Conservation (phyloP, 2,797 vertebrate species). For the Esox masquinongy region DNA sequence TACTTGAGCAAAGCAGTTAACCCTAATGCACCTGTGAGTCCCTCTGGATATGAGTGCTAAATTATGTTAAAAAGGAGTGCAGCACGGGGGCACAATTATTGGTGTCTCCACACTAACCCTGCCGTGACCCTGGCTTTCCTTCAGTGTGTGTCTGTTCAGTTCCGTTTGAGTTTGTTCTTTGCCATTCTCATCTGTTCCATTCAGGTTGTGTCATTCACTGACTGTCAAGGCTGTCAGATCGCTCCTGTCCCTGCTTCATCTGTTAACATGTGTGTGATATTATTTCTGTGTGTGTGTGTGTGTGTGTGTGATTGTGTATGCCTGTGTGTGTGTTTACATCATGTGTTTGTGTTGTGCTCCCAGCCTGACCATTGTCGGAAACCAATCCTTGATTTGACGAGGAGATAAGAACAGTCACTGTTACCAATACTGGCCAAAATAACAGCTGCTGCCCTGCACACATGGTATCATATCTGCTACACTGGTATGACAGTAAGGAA, state of each 20-base stretch:
- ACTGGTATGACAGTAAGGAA: not conserved
- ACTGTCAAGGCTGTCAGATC: not conserved
- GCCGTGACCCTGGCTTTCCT: slow-evolving; percentile 15
- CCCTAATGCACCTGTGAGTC: no score
- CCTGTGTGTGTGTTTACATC: slow-evolving; percentile 11
- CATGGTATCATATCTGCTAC: slow-evolving; percentile 23
- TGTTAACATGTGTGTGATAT: not conserved
- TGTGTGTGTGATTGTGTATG: not conserved
- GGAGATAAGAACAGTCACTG: slow-evolving; percentile 56
- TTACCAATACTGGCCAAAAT: slow-evolving; percentile 48
- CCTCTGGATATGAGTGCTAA: no score
- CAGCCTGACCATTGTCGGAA: slow-evolving; percentile 56
- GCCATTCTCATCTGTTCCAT: slow-evolving; percentile 3
- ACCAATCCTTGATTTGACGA: slow-evolving; percentile 68
- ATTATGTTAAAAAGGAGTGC: slow-evolving; percentile 47
- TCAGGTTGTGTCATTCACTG: slow-evolving; percentile 3
- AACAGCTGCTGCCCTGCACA: slow-evolving; percentile 29
- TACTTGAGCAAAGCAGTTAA: no score
- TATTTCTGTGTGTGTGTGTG: slow-evolving; percentile 5
- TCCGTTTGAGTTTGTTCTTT: not conserved
- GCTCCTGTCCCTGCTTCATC: slow-evolving; percentile 2
- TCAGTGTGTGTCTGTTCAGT: not conserved
- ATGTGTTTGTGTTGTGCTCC: slow-evolving; percentile 50
- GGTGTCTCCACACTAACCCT: not conserved
- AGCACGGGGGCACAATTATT: slow-evolving; percentile 8